These are phyloP conservation scores for Ophion ellenae DNA, from an alignment of 2,888 invertebrate genomes.

Conservation along the genomic window DNA sequence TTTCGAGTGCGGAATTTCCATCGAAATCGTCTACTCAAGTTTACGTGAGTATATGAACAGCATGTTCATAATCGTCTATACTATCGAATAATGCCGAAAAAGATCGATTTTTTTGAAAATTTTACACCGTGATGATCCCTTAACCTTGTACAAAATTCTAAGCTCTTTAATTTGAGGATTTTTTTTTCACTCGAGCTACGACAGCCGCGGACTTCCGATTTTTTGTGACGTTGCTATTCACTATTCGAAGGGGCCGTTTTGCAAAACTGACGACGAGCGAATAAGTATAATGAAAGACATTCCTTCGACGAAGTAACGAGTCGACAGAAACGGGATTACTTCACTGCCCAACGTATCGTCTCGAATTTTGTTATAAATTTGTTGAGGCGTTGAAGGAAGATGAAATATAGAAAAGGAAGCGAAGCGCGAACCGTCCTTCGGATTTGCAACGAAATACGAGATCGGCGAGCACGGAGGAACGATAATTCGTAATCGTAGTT, in stretches of 20 bases:
- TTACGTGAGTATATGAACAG: too few species aligned
- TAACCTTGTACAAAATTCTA: neutral
- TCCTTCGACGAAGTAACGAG: constrained; percentile 40
- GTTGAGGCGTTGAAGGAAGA: constrained; percentile 5
- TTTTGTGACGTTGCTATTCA: neutral
- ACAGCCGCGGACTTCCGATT: neutral
- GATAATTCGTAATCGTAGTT: constrained; percentile 40
- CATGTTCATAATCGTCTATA: too few species aligned
- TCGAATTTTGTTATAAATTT: constrained; percentile 47
- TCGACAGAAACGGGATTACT: too few species aligned
- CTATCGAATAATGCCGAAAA: too few species aligned
- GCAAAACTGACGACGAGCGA: neutral
- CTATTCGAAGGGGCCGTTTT: neutral
- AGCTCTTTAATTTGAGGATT: neutral
- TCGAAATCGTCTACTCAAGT: too few species aligned
- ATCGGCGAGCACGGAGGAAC: constrained; percentile 52
- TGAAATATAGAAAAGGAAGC: constrained; percentile 13
- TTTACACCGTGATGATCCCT: too few species aligned
- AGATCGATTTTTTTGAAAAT: neutral
- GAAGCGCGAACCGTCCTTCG: constrained; percentile 51
- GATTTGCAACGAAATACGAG: constrained; percentile 46
- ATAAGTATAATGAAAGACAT: constrained; percentile 56
- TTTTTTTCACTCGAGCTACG: neutral
- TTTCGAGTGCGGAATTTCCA: too few species aligned
- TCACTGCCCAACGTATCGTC: constrained; percentile 3